These are phyloP conservation scores for Bombus affinis DNA, from an alignment of 1,140 invertebrate species.

Conservation along the genomic window DNA sequence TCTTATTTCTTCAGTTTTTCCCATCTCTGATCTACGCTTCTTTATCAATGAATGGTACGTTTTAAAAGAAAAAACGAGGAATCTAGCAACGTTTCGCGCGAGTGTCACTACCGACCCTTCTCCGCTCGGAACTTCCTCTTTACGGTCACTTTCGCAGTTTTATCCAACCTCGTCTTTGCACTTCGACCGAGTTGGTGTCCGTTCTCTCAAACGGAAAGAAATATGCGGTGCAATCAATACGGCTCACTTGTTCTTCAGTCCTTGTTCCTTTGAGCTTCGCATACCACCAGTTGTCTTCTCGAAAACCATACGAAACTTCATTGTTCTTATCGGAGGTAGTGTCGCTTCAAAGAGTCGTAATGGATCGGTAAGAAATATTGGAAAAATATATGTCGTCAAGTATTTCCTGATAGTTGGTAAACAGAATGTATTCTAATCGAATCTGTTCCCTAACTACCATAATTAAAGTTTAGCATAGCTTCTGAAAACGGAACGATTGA, in stretches of 20 bases:
- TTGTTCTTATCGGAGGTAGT: not conserved
- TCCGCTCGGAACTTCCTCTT: not conserved
- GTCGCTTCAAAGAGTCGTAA: not conserved
- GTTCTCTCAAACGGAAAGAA: slow-evolving; percentile 12
- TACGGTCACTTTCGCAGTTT: slow-evolving; percentile 13
- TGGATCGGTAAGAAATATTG: not conserved
- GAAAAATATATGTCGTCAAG: not conserved
- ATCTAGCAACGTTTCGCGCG: slow-evolving; percentile 29
- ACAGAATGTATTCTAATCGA: not conserved
- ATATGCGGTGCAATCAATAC: slow-evolving; percentile 1
- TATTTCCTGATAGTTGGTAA: not conserved
- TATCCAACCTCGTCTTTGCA: slow-evolving; percentile 18
- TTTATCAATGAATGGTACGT: not conserved
- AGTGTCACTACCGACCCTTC: not conserved
- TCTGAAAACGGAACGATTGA: not conserved
- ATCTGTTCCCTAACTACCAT: not conserved
- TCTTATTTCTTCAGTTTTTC: not conserved
- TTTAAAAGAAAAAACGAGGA: not conserved
- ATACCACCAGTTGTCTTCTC: no score
- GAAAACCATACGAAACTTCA: not conserved
- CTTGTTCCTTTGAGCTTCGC: not conserved
- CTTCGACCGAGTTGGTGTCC: not conserved
- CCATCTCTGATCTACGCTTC: not conserved
- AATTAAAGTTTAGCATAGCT: not conserved
- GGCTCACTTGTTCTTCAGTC: not conserved